Base-by-base conservation (phyloP, 1,140 invertebrate genomes). In the Luehdorfia chinensis region DNA sequence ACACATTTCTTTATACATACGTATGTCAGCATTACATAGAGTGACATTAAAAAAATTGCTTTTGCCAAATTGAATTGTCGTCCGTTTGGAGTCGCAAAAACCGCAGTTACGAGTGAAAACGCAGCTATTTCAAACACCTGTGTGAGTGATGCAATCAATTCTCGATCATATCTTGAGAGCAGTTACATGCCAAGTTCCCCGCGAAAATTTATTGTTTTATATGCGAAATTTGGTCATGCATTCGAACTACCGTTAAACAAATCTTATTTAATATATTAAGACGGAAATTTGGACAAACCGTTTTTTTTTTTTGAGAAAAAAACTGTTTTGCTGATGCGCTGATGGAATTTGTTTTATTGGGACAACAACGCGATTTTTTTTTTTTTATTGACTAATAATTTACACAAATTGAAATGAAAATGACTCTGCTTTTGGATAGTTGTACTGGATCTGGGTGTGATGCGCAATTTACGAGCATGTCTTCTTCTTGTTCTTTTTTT, bases 181-280 rank as follows among this genome's bases (percentile, higher is more conserved):
- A 12, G 1, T 21, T 37, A 19, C n/a, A n/a, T n/a, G n/a, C n/a
- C n/a, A 13, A 11, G 5, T 37, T 11, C 8, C n/a, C n/a, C n/a
- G n/a, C n/a, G n/a, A 9, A 37, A 19, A 19, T 37, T 4, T 1
- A 4, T 21, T 37, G 34, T 4, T n/a, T n/a, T n/a, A n/a, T n/a
- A n/a, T n/a, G n/a, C n/a, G n/a, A n/a, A 15, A 1, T 8, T 9
- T 2, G 4, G 12, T 9, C 34, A 4, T 36, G 33, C 9, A 21
- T 37, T 4, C 55, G 48, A 21, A 21, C 2, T 6, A 31, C 31
- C 21, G 49, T 37, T 61, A 58, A 66, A 56, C 55, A 55, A 61
- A 60, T 55, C 39, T 60, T 56, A 65, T 64, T 60, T 50, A 59
- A 59, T 66, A 56, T 55, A 55, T 61, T 61, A 51, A 37, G 50